phyloP scores from a whole-genome alignment of 2,797 vertebrate species.

The Danio tinwini region DNA sequence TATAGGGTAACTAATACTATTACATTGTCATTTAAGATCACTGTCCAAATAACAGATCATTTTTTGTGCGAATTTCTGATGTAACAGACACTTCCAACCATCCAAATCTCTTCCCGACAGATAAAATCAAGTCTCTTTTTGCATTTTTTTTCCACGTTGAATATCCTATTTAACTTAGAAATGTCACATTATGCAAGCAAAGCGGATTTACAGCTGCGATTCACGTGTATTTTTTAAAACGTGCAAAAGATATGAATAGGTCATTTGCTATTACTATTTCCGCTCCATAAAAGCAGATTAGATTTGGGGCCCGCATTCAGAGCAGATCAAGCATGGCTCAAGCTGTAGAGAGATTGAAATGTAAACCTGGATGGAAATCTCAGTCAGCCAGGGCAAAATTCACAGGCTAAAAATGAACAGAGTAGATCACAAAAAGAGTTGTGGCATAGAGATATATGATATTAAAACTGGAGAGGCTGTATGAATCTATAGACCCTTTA shows the following conservation, averaged over 20 bases:
- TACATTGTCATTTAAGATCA: background rate
- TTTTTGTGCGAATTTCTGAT: background rate
- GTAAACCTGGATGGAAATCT: conserved; percentile 21
- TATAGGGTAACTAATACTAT: no score
- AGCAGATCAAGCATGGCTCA: conserved; percentile 16
- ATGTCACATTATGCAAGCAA: background rate
- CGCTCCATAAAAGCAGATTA: conserved; percentile 1
- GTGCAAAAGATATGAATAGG: background rate
- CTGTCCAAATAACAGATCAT: background rate
- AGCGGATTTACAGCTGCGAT: background rate
- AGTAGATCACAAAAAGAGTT: conserved; percentile 3
- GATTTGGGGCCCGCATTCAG: background rate
- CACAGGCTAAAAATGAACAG: conserved; percentile 54
- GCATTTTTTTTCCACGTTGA: no score
- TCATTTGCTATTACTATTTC: conserved; percentile 4
- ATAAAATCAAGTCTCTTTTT: background rate
- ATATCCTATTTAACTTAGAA: background rate
- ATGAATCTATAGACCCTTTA: conserved; percentile 69
- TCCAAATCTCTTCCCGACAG: background rate
- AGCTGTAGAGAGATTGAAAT: background rate
- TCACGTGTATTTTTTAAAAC: background rate
- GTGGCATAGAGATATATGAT: conserved; percentile 56
- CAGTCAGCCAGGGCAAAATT: conserved; percentile 37
- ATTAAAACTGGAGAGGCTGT: conserved; percentile 70
- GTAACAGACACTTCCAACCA: background rate